phyloP scores from a whole-genome alignment of 2,797 vertebrate species.

The Ctenopoma multispine region DNA sequence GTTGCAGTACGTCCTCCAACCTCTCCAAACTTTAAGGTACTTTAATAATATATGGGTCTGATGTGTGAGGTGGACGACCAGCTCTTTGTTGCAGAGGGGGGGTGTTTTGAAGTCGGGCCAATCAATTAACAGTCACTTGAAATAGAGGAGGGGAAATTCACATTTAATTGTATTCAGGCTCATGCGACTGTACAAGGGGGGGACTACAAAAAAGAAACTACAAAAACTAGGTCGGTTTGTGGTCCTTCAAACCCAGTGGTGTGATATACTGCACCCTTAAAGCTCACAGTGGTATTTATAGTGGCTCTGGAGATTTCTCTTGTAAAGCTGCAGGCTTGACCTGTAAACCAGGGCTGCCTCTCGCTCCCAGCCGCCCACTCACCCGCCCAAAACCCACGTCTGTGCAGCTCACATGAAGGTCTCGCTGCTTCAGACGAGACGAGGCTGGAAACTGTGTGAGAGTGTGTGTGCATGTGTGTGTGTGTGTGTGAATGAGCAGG shows the following conservation, averaged over 20 bases:
- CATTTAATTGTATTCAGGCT: constrained; percentile 82
- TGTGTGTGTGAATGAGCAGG: constrained; percentile 13
- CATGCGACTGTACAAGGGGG: constrained; percentile 48
- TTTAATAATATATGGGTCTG: constrained; percentile 72
- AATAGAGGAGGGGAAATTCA: constrained; percentile 68
- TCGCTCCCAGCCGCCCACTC: constrained; percentile 74
- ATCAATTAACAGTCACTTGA: constrained; percentile 79
- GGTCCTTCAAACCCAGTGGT: constrained; percentile 72
- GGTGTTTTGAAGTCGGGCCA: constrained; percentile 81
- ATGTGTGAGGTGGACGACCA: constrained; percentile 62
- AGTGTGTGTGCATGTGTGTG: constrained; percentile 22
- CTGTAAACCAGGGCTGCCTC: constrained; percentile 86
- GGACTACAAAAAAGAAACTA: constrained; percentile 48
- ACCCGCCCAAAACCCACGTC: constrained; percentile 76
- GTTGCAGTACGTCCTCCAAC: constrained; percentile 53
- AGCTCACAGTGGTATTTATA: constrained; percentile 83
- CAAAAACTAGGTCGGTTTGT: constrained; percentile 70
- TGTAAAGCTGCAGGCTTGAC: constrained; percentile 89
- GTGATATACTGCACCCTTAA: constrained; percentile 85
- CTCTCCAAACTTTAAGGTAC: constrained; percentile 52
- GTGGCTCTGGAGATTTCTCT: constrained; percentile 84
- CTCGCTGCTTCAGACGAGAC: constrained; percentile 56
- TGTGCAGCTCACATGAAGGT: constrained; percentile 86
- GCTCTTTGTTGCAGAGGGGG: constrained; percentile 68
- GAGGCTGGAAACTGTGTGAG: constrained; percentile 9